These are phyloP conservation scores for Oasisia sp. DNA, from an alignment of 2,888 invertebrate genomes.

Conservation along the genomic window DNA sequence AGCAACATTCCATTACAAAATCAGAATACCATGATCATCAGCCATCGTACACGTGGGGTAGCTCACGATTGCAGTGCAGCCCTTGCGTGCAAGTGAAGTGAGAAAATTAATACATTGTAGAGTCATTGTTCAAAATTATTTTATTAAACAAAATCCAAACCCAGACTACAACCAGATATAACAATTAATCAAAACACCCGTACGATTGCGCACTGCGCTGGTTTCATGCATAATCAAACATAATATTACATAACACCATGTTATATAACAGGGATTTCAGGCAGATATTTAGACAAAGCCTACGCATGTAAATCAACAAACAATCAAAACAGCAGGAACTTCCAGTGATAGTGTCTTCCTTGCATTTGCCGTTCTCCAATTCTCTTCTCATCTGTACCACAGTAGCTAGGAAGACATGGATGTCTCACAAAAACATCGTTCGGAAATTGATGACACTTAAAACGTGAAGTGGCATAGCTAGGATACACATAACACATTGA, in stretches of 20 bases:
- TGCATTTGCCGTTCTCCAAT: not conserved
- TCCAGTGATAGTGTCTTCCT: not conserved
- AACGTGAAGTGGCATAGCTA: not conserved
- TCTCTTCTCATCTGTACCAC: not conserved
- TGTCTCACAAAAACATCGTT: not conserved
- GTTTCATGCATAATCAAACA: not conserved
- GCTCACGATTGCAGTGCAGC: no score
- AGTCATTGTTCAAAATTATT: not conserved
- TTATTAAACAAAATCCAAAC: not conserved
- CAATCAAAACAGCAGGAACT: not conserved
- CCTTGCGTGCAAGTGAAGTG: not conserved
- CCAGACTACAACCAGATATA: not conserved
- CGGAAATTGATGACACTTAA: not conserved
- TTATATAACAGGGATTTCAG: not conserved
- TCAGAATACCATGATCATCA: not conserved
- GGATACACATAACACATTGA: not conserved
- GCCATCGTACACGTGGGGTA: no score
- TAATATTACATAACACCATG: not conserved
- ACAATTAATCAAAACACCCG: not conserved
- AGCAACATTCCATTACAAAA: not conserved
- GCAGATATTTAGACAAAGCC: not conserved
- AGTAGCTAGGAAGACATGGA: not conserved
- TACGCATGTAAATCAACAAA: not conserved
- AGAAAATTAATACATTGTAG: not conserved
- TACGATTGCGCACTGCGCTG: not conserved